Percentiles rank a stretch among this genome's conserved stretches.
Conservation (phyloP, 2,888 invertebrate genomes). For the Eudemis profundana region DNA sequence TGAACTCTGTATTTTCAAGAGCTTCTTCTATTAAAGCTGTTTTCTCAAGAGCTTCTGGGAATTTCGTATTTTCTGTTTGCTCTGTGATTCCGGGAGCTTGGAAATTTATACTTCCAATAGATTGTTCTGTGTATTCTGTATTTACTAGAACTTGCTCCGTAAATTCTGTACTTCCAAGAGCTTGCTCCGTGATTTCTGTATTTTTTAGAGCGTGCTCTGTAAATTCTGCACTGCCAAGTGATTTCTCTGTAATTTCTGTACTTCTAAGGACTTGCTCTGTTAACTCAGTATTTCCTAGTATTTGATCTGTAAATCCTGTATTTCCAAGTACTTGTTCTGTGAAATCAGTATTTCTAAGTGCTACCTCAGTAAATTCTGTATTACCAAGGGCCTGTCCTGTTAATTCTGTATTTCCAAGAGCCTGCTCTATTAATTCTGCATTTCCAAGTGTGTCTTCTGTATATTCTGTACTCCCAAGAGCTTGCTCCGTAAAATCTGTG, state of each 20-base stretch:
- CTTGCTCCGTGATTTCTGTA: slow-evolving; percentile 10
- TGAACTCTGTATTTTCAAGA: neutral
- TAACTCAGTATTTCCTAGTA: neutral
- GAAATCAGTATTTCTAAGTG: neutral
- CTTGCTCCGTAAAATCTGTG: neutral
- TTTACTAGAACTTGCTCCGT: neutral
- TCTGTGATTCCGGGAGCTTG: neutral
- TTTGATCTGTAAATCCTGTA: neutral
- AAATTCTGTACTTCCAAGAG: neutral
- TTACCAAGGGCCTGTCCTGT: neutral
- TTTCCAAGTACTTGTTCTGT: neutral
- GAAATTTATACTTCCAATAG: neutral
- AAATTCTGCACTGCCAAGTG: neutral
- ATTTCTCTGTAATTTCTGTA: neutral
- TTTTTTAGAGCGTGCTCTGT: neutral
- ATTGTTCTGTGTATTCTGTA: neutral
- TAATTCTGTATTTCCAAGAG: neutral
- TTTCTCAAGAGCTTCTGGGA: neutral
- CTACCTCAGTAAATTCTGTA: neutral
- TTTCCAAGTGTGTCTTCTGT: neutral
- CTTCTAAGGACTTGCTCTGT: neutral
- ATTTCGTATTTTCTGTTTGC: neutral
- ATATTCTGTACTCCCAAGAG: neutral
- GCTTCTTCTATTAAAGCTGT: neutral
- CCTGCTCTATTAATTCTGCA: neutral